Base-by-base conservation (phyloP, 2,113 vertebrate species). In the Ochotona princeps region DNA sequence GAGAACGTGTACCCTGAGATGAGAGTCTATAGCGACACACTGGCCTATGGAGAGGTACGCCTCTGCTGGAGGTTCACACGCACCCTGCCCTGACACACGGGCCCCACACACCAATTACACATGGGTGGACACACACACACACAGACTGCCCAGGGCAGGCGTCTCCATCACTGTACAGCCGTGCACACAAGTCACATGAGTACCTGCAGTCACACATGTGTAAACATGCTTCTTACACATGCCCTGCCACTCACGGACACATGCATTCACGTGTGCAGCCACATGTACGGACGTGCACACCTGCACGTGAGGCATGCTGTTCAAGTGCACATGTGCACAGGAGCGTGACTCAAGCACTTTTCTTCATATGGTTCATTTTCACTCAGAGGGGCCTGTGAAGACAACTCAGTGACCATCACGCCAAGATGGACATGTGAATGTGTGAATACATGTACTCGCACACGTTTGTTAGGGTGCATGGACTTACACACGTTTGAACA, bases 1-100 rank as follows among this genome's bases (percentile, higher is more conserved):
- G 99, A 99, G 95, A 99, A 99, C 0, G 99, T 99, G 89, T 99
- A 99, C 96, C 99, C 99, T 0, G 99, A 99, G 98, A 99, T 99
- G 99, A 98, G 99, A 91, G 98, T 99, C 93, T 99, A 99, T 97
- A 99, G 99, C 90, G 98, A 99, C 97, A 99, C 99, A 44, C 99
- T 99, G 97, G 99, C 99, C 57, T 99, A 99, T 0, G 99, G 99
- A 96, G 99, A 99, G 99, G 99, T 99, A 98, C 97, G 38, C 38
- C 38, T 44, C 38, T 44, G 38, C n/a, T 26, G 20, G 30, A 23
- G 76, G 38, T 44, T 60, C 38, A 47, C 6, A 13, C 0, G 18
- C 44, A 5, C 15, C 21, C 32, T 23, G 15, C 57, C 17, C 76
- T 28, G 20, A 28, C 35, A 18, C 8, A 11, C 2, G 23, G 23